Conservation (phyloP, 2,888 invertebrate genomes). For the Chloroclystis v-ata region DNA sequence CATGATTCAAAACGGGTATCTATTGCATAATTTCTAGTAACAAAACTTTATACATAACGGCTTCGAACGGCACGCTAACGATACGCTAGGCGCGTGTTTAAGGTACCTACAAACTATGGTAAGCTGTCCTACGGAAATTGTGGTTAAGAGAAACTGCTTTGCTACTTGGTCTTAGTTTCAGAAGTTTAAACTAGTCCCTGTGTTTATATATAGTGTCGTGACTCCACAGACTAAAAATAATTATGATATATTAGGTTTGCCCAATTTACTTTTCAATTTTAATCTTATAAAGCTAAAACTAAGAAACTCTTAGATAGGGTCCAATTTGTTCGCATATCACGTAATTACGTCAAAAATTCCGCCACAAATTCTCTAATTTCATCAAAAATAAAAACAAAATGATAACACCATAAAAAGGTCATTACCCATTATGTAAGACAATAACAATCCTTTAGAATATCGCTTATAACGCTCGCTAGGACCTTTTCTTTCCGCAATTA, state of each 20-base stretch:
- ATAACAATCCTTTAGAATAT: slow-evolving; percentile 29
- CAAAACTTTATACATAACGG: slow-evolving; percentile 3
- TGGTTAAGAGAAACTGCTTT: no score
- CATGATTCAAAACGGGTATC: no score
- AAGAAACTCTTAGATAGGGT: background rate
- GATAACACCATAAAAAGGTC: slow-evolving; percentile 20
- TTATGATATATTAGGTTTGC: no score
- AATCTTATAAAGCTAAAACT: no score
- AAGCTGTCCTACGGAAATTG: background rate
- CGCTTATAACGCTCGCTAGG: slow-evolving; percentile 20
- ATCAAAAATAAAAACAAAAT: slow-evolving; percentile 21
- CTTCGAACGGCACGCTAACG: slow-evolving; percentile 1
- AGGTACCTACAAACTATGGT: background rate
- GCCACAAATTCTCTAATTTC: background rate
- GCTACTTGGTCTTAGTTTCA: no score
- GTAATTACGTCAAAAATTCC: background rate
- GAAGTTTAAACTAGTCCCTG: no score
- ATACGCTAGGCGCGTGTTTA: background rate
- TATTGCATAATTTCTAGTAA: background rate
- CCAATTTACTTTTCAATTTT: no score
- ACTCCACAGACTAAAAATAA: no score
- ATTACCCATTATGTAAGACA: slow-evolving; percentile 23
- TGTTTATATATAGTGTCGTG: no score
- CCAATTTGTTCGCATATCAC: background rate
- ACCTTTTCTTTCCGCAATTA: slow-evolving; percentile 27